Evolutionary conservation across 2,797 vertebrate species (phyloP), one percentile per base, ranked within the genome.

Genomic region (Glyptemys insculpta): DNA sequence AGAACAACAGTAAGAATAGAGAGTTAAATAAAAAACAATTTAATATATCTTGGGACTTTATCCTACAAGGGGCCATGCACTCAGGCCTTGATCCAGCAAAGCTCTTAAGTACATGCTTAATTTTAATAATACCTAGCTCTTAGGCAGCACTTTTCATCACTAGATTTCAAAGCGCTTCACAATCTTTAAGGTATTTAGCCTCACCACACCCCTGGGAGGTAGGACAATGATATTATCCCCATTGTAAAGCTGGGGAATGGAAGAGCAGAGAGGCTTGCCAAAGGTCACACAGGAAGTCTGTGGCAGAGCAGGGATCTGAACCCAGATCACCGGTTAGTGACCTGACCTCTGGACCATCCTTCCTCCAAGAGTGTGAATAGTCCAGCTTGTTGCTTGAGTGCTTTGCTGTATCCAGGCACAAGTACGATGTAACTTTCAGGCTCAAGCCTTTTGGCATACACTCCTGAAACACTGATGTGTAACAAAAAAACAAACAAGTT

Each of bases 401-500:
- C 27, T 76, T 47, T 76, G 74, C 44, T 47, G 25, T 31, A 49
- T 49, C 44, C 25, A 29, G 47, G 74, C 8, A 31, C 5, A 78
- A 49, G 29, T 49, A 49, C 44, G 49, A 8, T 18, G 44, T 78
- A 27, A 49, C 31, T 78, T 31, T 27, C 74, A 16, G 25, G 27
- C 41, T 31, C 19, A 37, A 72, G 23, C 59, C 31, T 62, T 62
- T 18, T 34, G 68, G 34, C 68, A 72, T 10, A 78, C 23, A 16
- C 12, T 47, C 44, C 27, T 18, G 12, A 15, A 78, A 72, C 37
- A 21, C 65, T 72, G 68, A 41, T 21, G 76, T 74, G 44, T n/a
- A 82, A 27, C 14, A 59, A 78, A 81, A 19, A n/a, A 81, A 86
- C 44, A 86, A 86, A 85, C 27, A 18, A 78, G 47, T 91, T 81